A percentile compares a stretch with the other conserved stretches of the same genome.
Conservation (phyloP, 2,888 invertebrate genomes). For the Acrobasis consociella region DNA sequence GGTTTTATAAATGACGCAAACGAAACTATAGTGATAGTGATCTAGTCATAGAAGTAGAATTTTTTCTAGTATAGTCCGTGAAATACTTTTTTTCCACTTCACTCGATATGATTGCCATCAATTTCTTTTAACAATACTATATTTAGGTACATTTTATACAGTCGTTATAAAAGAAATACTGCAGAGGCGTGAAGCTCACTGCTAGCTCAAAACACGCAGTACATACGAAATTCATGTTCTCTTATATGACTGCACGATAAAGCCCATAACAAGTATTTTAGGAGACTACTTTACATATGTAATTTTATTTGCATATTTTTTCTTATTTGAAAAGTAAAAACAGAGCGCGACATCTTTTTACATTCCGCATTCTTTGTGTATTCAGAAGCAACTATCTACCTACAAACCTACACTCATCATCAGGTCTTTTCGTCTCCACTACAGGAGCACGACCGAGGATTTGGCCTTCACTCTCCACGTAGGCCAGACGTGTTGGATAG, state of each 20-base stretch:
- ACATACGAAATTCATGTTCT: neutral
- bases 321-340: neutral
- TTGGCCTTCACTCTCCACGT: no score
- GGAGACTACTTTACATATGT: neutral
- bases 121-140: neutral
- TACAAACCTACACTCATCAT: no score
- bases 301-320: neutral
- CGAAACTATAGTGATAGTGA: no score
- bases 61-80: no score
- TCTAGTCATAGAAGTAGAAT: no score
- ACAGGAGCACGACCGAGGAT: no score
- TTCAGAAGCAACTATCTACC: neutral
- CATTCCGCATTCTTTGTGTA: neutral
- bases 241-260: conserved; percentile 2
- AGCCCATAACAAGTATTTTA: conserved; percentile 2
- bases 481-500: no score
- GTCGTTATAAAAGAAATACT: neutral
- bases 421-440: no score
- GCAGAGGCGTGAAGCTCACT: neutral
- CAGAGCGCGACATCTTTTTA: neutral
- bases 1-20: no score
- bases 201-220: neutral
- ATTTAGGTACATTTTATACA: neutral
- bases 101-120: neutral
- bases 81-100: no score